These are phyloP conservation scores for Drosophila tropicalis DNA, from an alignment of 1,140 invertebrate species.

Conservation along the genomic window DNA sequence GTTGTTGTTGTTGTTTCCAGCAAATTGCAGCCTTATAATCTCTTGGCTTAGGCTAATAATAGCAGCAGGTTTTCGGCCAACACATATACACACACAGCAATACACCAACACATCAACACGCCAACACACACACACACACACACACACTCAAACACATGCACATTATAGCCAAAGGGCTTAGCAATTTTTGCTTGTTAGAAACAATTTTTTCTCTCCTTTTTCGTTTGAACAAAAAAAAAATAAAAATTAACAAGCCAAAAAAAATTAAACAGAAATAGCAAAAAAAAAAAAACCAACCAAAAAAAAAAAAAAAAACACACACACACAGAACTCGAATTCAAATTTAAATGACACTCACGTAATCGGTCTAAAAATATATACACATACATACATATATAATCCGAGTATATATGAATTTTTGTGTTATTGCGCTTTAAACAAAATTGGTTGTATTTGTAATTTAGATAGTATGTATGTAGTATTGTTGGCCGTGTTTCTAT, in stretches of 20 bases:
- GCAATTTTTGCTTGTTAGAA: slow-evolving; percentile 24
- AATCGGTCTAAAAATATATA: slow-evolving; percentile 73
- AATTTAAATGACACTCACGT: slow-evolving; percentile 78
- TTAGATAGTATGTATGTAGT: slow-evolving; percentile 35
- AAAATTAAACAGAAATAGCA: slow-evolving; percentile 25
- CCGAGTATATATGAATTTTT: slow-evolving; percentile 57
- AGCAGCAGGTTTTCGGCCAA: slow-evolving; percentile 73
- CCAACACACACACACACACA: slow-evolving; percentile 31
- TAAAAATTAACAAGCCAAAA: slow-evolving; percentile 13
- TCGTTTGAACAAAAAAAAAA: neutral
- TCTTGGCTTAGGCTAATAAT: slow-evolving; percentile 78
- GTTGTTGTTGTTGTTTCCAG: slow-evolving; percentile 29
- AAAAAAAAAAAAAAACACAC: slow-evolving; percentile 9
- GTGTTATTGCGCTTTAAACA: slow-evolving; percentile 36
- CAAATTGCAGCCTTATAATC: slow-evolving; percentile 61
- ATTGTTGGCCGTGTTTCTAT: slow-evolving; percentile 19
- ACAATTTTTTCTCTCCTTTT: slow-evolving; percentile 7
- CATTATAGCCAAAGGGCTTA: slow-evolving; percentile 52
- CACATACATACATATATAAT: neutral
- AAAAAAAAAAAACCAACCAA: slow-evolving; percentile 38
- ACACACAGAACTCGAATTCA: slow-evolving; percentile 26
- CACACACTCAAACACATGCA: slow-evolving; percentile 26
- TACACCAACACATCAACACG: slow-evolving; percentile 54
- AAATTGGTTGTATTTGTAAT: slow-evolving; percentile 24
- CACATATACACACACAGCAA: slow-evolving; percentile 42